Evolutionary conservation across 2,888 invertebrate genomes (phyloP), one percentile per base, ranked within the genome.

Genomic region (Agriotes lineatus): DNA sequence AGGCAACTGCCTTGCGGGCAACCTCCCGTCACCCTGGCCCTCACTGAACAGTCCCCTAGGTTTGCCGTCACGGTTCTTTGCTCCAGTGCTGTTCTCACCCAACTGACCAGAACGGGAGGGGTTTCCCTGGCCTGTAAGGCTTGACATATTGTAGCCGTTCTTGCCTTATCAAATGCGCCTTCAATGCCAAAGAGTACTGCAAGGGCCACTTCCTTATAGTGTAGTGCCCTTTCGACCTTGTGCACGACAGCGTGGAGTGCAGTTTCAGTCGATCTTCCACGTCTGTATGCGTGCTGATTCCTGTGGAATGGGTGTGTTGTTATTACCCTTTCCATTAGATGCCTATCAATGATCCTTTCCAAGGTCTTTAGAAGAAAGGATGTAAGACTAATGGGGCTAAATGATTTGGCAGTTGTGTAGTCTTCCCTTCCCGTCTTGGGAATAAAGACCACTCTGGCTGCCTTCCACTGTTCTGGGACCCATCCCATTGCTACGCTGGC

Each of bases 281-380:
- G 12, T 16, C 4, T 19, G 14, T 52, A 52, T 6, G 52, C 52
- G 12, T 14, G 33, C 20, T 33, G 14, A 14, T 52, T 25, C 4
- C 30, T 25, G 12, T 30, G 33, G 7, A 52, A 52, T 7, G 50
- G 20, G 50, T 50, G 6, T 22, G n/a, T 7, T 16, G 9, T 10
- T n/a, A 20, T 4, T 3, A 50, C 50, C 20, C 25, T 16, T 6
- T 50, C 12, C 50, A 19, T 3, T 3, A 50, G 4, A 12, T 22
- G 22, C 25, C 50, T 20, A 19, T 44, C 44, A 2, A 44, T 44
- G 5, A 44, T 14, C 19, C 12, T 50, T 50, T 50, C 20, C 25
- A 50, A 22, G 2, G 50, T 50, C n/a, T 50, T 50, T n/a, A 50
- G 7, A 9, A 20, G 18, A 4, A 50, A 50, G 10, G 50, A 50